A percentile compares a stretch with the other conserved stretches of the same genome.
Conservation (phyloP, 2,797 vertebrate genomes). For the Jordanella pulchra region DNA sequence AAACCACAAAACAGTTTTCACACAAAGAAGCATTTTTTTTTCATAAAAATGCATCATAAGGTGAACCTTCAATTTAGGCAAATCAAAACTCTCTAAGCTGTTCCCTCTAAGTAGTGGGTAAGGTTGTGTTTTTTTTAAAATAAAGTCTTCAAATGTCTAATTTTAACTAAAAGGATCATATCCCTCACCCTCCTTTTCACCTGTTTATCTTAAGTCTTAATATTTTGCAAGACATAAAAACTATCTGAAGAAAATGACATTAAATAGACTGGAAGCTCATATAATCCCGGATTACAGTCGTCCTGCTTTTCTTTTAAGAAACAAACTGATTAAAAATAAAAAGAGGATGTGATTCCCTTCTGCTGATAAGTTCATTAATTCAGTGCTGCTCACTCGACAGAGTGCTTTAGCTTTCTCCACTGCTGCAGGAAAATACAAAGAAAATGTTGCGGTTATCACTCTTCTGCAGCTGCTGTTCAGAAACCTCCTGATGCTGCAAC, state of each 20-base stretch:
- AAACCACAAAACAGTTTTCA: too few relatives aligned
- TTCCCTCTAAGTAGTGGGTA: neutral
- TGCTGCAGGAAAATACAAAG: constrained; percentile 13
- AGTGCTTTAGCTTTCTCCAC: neutral
- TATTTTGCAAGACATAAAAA: neutral
- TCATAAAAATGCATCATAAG: too few relatives aligned
- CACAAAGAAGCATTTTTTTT: too few relatives aligned
- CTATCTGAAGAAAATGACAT: neutral
- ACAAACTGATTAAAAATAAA: neutral
- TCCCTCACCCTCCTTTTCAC: too few relatives aligned
- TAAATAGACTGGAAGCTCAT: neutral
- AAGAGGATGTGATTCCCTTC: neutral
- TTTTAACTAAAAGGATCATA: neutral
- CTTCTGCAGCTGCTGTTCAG: constrained; percentile 16
- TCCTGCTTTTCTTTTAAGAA: neutral
- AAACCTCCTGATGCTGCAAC: constrained; percentile 13
- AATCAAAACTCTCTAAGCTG: neutral
- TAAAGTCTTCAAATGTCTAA: neutral
- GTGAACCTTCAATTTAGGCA: neutral
- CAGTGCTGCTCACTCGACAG: neutral
- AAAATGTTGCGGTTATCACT: constrained; percentile 21
- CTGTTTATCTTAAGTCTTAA: neutral
- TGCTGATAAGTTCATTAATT: neutral
- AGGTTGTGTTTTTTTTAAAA: neutral
- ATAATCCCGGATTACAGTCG: neutral